Conservation (phyloP, 2,113 vertebrate species). For the Hippolais icterina region DNA sequence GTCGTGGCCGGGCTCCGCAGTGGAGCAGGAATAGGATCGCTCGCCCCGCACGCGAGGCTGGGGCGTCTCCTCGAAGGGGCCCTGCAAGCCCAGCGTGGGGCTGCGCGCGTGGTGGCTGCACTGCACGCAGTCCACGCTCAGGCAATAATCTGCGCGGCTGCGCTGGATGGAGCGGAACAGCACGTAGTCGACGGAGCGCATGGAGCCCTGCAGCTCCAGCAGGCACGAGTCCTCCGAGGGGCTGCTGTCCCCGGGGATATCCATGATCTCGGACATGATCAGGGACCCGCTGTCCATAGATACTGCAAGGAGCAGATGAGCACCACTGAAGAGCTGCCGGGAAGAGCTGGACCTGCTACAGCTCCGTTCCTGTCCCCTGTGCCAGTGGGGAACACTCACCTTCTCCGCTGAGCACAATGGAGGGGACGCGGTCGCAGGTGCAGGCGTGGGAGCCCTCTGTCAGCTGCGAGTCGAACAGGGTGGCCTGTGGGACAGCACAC, state of each 20-base stretch:
- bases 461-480: constrained; percentile 84
- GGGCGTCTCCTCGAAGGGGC: constrained; percentile 77
- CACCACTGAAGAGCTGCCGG: rapidly evolving
- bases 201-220: constrained; percentile 85
- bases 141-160: constrained; percentile 79
- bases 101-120: constrained; percentile 69
- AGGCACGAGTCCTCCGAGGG: constrained; percentile 95
- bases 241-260: constrained; percentile 92
- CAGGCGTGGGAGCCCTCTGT: constrained; percentile 78
- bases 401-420: constrained; percentile 88
- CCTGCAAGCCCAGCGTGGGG: constrained; percentile 69
- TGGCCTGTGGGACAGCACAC: constrained; percentile 72
- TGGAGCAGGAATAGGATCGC: constrained; percentile 92
- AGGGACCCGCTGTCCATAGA: constrained; percentile 95
- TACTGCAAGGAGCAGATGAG: constrained; percentile 31
- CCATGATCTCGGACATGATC: constrained; percentile 91
- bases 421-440: constrained; percentile 84
- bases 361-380: neutral
- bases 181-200: constrained; percentile 81
- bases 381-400: neutral
- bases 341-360: rapidly evolving
- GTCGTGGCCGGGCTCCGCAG: constrained; percentile 74
- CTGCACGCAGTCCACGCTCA: constrained; percentile 78
- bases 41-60: constrained; percentile 81
- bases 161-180: constrained; percentile 84